Evolutionary conservation across 1,140 invertebrate genomes (phyloP), one percentile per base, ranked within the genome.

Genomic region (Drosophila tsacasi): DNA sequence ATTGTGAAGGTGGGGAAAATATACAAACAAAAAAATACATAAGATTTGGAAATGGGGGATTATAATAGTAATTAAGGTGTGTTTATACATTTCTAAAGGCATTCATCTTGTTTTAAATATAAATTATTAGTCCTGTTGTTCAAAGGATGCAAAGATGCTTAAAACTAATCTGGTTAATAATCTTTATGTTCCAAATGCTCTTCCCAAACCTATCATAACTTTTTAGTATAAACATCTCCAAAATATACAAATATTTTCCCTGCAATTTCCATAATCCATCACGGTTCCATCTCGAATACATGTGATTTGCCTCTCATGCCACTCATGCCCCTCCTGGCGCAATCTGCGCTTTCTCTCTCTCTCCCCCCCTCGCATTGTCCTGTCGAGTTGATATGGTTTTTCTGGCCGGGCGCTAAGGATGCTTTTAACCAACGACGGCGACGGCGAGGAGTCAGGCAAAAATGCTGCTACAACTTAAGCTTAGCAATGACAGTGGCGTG

Each of bases 381-480:
- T 83, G 82, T 59, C 59, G 54, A 55, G 77, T 69, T 80, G 74
- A 85, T 81, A 72, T 82, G 83, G 50, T 64, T 64, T 61, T 76
- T 42, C 49, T 52, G 73, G 68, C 82, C 21, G 42, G 30, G 37
- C 40, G 64, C 69, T 55, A 65, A 82, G 83, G 83, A 85, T 82
- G 83, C 83, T 85, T 86, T 86, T 85, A 85, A 71, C 78, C 82
- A 78, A 81, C 62, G 63, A 49, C 50, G 49, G 4, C 35, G 35
- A 25, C 5, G 49, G 63, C 30, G 35, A 61, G 35, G 52, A 46
- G 46, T 35, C 65, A 42, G 55, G 63, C 75, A 67, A 67, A 65
- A 79, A 76, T 76, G 65, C 71, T 69, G 79, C 82, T 69, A 85
- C 82, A 86, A 86, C 82, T 86, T 85, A 86, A 85, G 79, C 83